Conservation (phyloP, 2,113 vertebrate genomes). For the Gila orcuttii region DNA sequence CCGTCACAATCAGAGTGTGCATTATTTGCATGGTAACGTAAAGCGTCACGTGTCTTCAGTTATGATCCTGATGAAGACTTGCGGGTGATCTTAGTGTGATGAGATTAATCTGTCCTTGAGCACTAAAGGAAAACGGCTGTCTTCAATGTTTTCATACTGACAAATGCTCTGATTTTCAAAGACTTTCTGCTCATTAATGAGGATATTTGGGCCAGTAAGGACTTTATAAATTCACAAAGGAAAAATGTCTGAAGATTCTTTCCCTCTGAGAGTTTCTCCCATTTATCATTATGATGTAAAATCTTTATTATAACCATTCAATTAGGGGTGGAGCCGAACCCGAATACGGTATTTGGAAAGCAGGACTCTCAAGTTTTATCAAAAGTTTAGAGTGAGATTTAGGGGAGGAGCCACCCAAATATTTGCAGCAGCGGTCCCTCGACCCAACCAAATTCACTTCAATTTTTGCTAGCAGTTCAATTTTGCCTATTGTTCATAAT, state of each 20-base stretch:
- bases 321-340: too few species aligned
- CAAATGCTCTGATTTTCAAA: background rate
- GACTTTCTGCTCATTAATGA: background rate
- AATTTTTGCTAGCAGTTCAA: too few species aligned
- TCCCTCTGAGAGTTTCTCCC: too few species aligned
- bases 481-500: too few species aligned
- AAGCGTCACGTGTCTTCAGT: background rate
- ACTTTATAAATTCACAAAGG: slow-evolving; percentile 30
- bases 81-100: background rate
- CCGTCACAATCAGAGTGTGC: background rate
- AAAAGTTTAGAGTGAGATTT: too few species aligned
- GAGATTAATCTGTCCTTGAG: background rate
- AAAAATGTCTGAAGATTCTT: background rate
- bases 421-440: too few species aligned
- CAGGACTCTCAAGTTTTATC: too few species aligned
- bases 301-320: background rate
- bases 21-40: background rate
- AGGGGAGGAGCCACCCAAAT: too few species aligned
- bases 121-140: background rate
- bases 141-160: background rate
- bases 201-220: background rate
- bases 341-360: too few species aligned
- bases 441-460: too few species aligned
- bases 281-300: background rate
- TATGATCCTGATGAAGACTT: background rate